phyloP scores from a whole-genome alignment of 2,797 vertebrate genomes.

The Anniella stebbinsi region DNA sequence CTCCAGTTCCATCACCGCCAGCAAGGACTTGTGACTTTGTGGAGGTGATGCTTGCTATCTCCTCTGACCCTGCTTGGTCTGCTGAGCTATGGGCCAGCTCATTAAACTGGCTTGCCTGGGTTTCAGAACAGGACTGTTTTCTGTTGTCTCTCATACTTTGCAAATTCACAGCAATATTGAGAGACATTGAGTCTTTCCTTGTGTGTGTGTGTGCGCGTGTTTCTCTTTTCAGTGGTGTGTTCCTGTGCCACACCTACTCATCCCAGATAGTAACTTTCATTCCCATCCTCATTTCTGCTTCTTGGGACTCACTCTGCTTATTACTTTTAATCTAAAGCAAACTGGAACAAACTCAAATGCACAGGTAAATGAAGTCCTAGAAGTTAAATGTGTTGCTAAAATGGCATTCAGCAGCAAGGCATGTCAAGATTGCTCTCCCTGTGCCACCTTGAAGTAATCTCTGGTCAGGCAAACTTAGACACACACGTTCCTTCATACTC shows the following conservation, averaged over 20 bases:
- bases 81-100: conserved; percentile 53
- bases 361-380: conserved; percentile 32
- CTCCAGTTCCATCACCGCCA: conserved; percentile 17
- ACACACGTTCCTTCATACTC: conserved; percentile 19
- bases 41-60: conserved; percentile 39
- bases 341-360: conserved; percentile 37
- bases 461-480: conserved; percentile 27
- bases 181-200: conserved; percentile 60
- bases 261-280: conserved; percentile 31
- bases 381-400: conserved; percentile 25
- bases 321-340: conserved; percentile 65
- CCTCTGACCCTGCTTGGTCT: conserved; percentile 62
- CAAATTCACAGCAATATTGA: conserved; percentile 61
- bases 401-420: conserved; percentile 8
- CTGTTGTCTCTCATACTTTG: conserved; percentile 64
- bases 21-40: conserved; percentile 8
- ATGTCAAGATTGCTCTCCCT: not conserved
- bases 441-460: conserved; percentile 19
- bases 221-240: conserved; percentile 59
- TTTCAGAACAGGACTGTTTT: conserved; percentile 65
- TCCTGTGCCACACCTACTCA: conserved; percentile 59
- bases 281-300: conserved; percentile 57
- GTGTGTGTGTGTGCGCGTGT: conserved; percentile 54
- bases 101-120: conserved; percentile 72
- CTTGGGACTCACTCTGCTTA: conserved; percentile 57